These are phyloP conservation scores for Sminthurides bifidus DNA, from an alignment of 1,140 invertebrate genomes.

Conservation along the genomic window DNA sequence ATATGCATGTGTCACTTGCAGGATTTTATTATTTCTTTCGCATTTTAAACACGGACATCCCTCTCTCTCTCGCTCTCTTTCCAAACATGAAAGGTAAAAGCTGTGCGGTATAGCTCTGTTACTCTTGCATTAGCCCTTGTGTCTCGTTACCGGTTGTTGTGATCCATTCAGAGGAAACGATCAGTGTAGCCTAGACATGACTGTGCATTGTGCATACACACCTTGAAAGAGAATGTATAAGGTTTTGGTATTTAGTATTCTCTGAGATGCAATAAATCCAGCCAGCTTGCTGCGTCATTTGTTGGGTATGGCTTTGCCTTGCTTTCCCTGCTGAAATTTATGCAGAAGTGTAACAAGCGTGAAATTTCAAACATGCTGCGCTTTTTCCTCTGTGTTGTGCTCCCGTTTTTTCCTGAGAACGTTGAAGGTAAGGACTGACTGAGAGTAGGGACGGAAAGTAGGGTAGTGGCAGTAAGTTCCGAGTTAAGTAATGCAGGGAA, in stretches of 20 bases:
- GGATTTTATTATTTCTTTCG: conserved; percentile 31
- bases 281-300: no score
- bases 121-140: no score
- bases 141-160: no score
- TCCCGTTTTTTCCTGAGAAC: no score
- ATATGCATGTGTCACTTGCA: conserved; percentile 32
- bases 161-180: no score
- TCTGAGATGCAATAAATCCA: not conserved
- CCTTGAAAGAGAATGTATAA: not conserved
- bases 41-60: conserved; percentile 22
- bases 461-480: not conserved
- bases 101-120: not conserved
- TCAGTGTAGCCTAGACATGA: not conserved
- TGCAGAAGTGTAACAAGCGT: not conserved
- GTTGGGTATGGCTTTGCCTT: no score
- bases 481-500: not conserved
- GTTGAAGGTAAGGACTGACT: no score
- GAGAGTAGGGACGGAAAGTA: no score
- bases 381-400: not conserved
- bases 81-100: not conserved
- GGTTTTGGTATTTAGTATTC: not conserved
- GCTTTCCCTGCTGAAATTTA: conserved; percentile 10
- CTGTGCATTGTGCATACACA: not conserved
- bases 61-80: not conserved
- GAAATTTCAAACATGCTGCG: not conserved